Percentiles rank a stretch among this genome's conserved stretches.
These are phyloP conservation scores for Alectoris magna DNA, from an alignment of 2,797 vertebrate genomes.

Conservation along the genomic window DNA sequence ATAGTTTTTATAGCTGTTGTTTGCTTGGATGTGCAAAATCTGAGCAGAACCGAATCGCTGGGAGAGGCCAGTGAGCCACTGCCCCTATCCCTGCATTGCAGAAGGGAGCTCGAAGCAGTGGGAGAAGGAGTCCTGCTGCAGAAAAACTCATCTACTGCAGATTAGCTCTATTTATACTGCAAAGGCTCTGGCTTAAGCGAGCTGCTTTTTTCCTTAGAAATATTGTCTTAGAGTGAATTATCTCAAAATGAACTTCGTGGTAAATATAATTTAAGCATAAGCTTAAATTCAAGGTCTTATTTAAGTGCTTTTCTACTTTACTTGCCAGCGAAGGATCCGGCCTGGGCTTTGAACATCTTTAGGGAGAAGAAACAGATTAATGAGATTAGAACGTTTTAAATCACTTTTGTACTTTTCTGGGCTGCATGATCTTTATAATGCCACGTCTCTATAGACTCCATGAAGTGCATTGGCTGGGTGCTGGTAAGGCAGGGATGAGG, in stretches of 20 bases:
- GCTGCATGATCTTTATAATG: constrained; percentile 1
- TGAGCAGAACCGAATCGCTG: neutral
- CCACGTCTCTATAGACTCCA: neutral
- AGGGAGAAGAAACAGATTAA: constrained; percentile 53
- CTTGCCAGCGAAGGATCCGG: constrained; percentile 46
- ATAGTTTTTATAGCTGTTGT: neutral
- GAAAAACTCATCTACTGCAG: constrained; percentile 31
- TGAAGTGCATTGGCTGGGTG: constrained; percentile 5
- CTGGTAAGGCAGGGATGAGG: neutral
- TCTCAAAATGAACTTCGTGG: constrained; percentile 42
- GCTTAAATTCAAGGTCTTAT: constrained; percentile 62
- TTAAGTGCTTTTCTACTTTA: constrained; percentile 57
- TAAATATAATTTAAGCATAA: constrained; percentile 37
- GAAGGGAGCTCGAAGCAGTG: neutral
- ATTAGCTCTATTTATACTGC: constrained; percentile 53
- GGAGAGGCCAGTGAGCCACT: neutral
- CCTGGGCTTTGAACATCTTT: constrained; percentile 33
- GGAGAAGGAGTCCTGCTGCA: constrained; percentile 1
- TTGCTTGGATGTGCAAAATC: neutral
- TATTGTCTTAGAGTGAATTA: constrained; percentile 37
- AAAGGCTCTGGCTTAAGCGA: constrained; percentile 38
- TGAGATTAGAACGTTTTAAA: constrained; percentile 46
- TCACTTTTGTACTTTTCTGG: constrained; percentile 40
- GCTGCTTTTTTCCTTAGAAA: constrained; percentile 9
- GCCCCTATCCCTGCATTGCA: neutral